A percentile compares a stretch with the other conserved stretches of the same genome.
phyloP scores from a whole-genome alignment of 2,797 vertebrate genomes.

The Apodemus agrarius region DNA sequence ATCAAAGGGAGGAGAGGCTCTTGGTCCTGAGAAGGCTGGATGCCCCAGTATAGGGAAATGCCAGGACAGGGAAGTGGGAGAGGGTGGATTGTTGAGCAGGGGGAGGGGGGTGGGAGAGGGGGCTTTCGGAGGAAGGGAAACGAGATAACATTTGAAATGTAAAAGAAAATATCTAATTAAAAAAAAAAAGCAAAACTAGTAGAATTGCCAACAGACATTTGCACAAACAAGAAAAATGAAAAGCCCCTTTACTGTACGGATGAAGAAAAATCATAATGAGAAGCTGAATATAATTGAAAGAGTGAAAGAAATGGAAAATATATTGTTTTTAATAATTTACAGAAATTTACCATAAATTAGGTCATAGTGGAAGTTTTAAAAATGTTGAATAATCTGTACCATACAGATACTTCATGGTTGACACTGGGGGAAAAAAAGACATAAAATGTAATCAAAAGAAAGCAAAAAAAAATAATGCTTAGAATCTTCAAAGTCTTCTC shows the following conservation, averaged over 20 bases:
- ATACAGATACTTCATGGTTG: background rate
- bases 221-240: background rate
- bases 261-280: background rate
- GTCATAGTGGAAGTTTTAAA: background rate
- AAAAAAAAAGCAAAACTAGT: background rate
- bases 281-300: background rate
- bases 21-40: too few species aligned
- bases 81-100: too few species aligned
- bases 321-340: background rate
- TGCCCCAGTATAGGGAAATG: too few species aligned
- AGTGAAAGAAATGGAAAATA: background rate
- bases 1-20: too few species aligned
- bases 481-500: background rate
- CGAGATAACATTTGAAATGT: too few species aligned
- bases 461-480: background rate
- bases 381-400: background rate
- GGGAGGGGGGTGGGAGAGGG: too few species aligned
- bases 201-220: background rate
- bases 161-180: too few species aligned
- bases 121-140: too few species aligned
- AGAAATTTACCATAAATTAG: background rate
- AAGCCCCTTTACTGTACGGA: background rate
- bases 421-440: background rate
- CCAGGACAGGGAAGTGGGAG: too few species aligned
- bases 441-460: background rate